Base-by-base conservation (phyloP, 92 coral and sea anemone species). In the Porites evermanni region DNA sequence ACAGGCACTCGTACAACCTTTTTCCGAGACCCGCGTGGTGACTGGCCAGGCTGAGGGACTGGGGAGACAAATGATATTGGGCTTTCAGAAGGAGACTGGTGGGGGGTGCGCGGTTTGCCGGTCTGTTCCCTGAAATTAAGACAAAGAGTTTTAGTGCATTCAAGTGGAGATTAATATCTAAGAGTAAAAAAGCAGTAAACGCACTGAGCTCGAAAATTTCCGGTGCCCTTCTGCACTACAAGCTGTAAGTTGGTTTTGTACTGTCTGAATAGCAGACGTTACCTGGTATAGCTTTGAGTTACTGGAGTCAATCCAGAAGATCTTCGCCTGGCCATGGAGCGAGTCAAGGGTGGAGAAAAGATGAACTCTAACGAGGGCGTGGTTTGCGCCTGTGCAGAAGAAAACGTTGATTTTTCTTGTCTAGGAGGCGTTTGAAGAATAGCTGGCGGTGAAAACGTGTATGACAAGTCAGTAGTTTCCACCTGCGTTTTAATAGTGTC, bases 61-160 rank as follows among this genome's bases (percentile, higher is more conserved):
- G 99, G 99, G 6, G 99, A 89, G 66, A 97, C 89, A 86, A 95
- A 97, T 9, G 99, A 97, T 65, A 97, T 97, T 1, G 99, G 99
- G 66, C 99, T 97, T 84, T 97, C 96, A 29, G 99, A 85, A 59
- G 99, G 99, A 56, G 99, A 97, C 92, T 95, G 99, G 92, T 93
- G 97, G 24, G 99, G 99, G 65, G 95, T 97, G 53, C 24, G 67
- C 16, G 47, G 47, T 38, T 20, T 60, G 26, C 21, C 16, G 44
- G 66, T 1, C n/a, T 14, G 61, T 83, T 74, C 79, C n/a, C 87
- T 83, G 71, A 18, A 9, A 11, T 52, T 12, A 79, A 44, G 78
- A 64, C 38, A 53, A 68, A 69, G 56, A 19, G 47, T 38, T 4
- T 38, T 38, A 38, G 47, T 38, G 47, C 47, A 0, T 38, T 38